phyloP scores from a whole-genome alignment of 1,140 invertebrate genomes.

The Zelostemma sp. region DNA sequence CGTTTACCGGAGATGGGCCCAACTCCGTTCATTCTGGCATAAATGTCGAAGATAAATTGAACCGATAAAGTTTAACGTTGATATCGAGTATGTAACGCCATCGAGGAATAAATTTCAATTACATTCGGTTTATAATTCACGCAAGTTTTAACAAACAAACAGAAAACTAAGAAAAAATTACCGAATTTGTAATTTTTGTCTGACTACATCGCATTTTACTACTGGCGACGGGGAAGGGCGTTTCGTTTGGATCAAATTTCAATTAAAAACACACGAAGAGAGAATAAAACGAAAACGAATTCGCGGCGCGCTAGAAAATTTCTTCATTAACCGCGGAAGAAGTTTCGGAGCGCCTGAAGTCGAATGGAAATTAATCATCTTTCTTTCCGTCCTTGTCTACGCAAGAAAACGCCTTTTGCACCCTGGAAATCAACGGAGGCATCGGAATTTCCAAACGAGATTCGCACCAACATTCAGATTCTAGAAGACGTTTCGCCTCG shows the following conservation, averaged over 20 bases:
- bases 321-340: background rate
- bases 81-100: constrained; percentile 1
- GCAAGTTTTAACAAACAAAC: background rate
- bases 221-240: background rate
- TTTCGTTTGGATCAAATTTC: background rate
- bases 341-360: constrained; percentile 20
- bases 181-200: too few relatives aligned
- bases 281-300: too few relatives aligned
- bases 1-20: constrained; percentile 29
- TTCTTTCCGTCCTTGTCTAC: constrained; percentile 26
- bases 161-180: constrained; percentile 7
- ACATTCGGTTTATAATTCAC: background rate
- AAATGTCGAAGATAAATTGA: constrained; percentile 25
- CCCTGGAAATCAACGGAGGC: constrained; percentile 19
- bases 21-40: constrained; percentile 24
- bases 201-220: constrained; percentile 3
- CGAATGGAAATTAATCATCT: constrained; percentile 25
- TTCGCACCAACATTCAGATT: constrained; percentile 17
- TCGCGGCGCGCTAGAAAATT: background rate
- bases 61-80: background rate
- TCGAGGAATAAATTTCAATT: constrained; percentile 7
- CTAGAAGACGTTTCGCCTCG: constrained; percentile 16
- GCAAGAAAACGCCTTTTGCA: constrained; percentile 17
- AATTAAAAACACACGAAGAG: background rate
- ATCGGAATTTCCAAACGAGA: constrained; percentile 37